Conservation (phyloP, 2,888 invertebrate genomes). For the Agrochola macilenta region DNA sequence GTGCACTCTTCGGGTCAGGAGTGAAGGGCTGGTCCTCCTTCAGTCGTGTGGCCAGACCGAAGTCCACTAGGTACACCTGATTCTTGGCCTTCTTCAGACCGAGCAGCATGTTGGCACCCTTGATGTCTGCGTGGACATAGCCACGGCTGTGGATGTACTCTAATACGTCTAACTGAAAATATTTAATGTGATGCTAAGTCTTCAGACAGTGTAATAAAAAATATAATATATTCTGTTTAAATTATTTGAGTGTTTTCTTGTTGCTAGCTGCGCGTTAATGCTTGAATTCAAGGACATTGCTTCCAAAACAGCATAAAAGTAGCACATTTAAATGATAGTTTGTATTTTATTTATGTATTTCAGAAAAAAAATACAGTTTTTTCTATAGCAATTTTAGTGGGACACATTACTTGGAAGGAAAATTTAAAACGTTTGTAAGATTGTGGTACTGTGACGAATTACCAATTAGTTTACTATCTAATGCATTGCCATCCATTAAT, state of each 20-base stretch:
- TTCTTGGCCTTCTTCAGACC: slow-evolving; percentile 92
- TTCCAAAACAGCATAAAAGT: background rate
- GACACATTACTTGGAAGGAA: too few species aligned
- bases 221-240: background rate
- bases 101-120: slow-evolving; percentile 97
- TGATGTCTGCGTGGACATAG: slow-evolving; percentile 98
- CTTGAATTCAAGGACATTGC: slow-evolving; percentile 19
- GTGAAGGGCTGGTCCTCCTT: slow-evolving; percentile 94
- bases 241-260: background rate
- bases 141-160: slow-evolving; percentile 97
- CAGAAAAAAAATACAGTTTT: too few species aligned
- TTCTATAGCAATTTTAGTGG: background rate
- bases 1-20: slow-evolving; percentile 97
- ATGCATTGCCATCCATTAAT: background rate
- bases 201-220: background rate
- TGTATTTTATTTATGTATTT: too few species aligned
- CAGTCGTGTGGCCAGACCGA: slow-evolving; percentile 96
- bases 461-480: background rate
- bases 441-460: background rate
- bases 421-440: background rate
- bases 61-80: slow-evolving; percentile 97
- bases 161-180: slow-evolving; percentile 94
- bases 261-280: background rate
- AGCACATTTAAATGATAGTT: background rate
- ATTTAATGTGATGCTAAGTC: background rate